A percentile compares a stretch with the other conserved stretches of the same genome.
These are phyloP conservation scores for Leucozona laternaria DNA, from an alignment of 2,888 invertebrate genomes.

Conservation along the genomic window DNA sequence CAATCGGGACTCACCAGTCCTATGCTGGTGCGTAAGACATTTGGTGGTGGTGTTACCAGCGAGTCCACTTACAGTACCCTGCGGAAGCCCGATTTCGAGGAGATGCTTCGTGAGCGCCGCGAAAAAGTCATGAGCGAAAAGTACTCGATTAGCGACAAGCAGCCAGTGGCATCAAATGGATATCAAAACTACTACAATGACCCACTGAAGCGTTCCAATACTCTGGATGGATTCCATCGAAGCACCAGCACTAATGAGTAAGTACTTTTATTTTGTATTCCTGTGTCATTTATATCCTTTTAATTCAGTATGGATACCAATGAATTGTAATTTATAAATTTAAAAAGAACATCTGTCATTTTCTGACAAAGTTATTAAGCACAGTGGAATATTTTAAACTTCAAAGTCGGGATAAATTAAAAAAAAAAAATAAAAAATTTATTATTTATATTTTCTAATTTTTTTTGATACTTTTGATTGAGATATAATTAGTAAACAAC, in stretches of 20 bases:
- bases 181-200: conserved; percentile 77
- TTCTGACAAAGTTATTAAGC: neutral
- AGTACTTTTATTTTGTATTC: conserved; percentile 60
- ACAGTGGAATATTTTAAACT: neutral
- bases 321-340: neutral
- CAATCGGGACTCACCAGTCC: conserved; percentile 92
- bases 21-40: conserved; percentile 91
- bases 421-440: neutral
- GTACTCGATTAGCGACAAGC: conserved; percentile 71
- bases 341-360: neutral
- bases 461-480: neutral
- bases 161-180: conserved; percentile 70
- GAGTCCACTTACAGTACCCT: conserved; percentile 76
- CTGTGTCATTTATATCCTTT: neutral
- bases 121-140: conserved; percentile 80
- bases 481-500: no score
- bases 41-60: conserved; percentile 82
- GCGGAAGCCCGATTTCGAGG: conserved; percentile 83
- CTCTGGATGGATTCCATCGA: conserved; percentile 78
- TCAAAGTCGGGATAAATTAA: neutral
- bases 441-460: no score
- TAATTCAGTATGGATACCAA: neutral
- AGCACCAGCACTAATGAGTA: conserved; percentile 78
- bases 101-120: conserved; percentile 83
- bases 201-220: conserved; percentile 78